Conservation (phyloP, 2,797 vertebrate genomes). For the Myripristis jacobus region DNA sequence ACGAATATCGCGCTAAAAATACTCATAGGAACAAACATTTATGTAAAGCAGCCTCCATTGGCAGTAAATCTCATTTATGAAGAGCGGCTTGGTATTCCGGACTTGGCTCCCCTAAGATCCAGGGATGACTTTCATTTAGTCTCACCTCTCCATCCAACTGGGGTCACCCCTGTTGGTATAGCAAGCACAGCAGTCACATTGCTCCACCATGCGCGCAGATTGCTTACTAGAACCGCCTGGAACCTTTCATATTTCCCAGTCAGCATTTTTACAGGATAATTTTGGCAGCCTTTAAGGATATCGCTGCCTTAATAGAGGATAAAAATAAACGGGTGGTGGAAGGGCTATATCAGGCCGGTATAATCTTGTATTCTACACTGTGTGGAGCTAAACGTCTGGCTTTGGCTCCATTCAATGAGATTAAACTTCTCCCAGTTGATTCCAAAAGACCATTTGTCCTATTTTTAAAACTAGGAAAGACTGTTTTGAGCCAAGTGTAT, state of each 20-base stretch:
- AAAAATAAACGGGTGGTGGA: conserved; percentile 83
- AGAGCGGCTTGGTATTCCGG: conserved; percentile 60
- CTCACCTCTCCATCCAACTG: conserved; percentile 79
- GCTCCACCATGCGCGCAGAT: conserved; percentile 83
- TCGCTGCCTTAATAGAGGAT: conserved; percentile 84
- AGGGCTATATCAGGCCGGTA: conserved; percentile 80
- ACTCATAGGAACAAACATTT: conserved; percentile 58
- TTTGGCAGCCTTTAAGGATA: conserved; percentile 86
- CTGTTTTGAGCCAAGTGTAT: conserved; percentile 63
- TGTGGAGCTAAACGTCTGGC: conserved; percentile 77
- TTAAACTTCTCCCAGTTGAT: conserved; percentile 76
- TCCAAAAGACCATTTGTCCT: conserved; percentile 78
- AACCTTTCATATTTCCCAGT: conserved; percentile 84
- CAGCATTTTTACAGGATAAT: conserved; percentile 84
- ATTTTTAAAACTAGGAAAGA: conserved; percentile 77
- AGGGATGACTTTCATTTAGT: conserved; percentile 81
- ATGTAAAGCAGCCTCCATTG: conserved; percentile 57
- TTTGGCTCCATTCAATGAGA: conserved; percentile 78
- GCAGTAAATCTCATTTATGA: conserved; percentile 61
- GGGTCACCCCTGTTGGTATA: conserved; percentile 85
- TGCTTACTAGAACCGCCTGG: conserved; percentile 84
- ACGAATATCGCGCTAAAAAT: conserved; percentile 36
- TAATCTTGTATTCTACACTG: conserved; percentile 83
- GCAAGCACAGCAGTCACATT: conserved; percentile 85
- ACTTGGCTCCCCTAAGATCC: conserved; percentile 74